A percentile compares a stretch with the other conserved stretches of the same genome.
Conservation (phyloP, 2,888 invertebrate species). For the Cyclophora albipunctata region DNA sequence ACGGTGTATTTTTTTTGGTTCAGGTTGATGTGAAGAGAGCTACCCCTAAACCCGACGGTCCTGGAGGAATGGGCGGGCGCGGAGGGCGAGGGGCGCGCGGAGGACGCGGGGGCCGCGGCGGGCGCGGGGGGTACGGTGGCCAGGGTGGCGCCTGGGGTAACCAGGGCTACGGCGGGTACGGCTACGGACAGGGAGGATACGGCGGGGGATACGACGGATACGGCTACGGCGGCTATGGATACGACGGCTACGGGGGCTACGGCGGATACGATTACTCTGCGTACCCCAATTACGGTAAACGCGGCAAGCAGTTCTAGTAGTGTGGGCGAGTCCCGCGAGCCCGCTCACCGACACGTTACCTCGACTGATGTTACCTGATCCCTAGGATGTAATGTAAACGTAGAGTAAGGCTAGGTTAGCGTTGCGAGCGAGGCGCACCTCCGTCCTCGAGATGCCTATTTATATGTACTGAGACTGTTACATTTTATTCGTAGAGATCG, state of each 20-base stretch:
- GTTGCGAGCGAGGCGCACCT: conserved; percentile 59
- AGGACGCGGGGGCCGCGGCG: conserved; percentile 81
- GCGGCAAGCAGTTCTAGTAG: conserved; percentile 71
- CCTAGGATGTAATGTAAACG: conserved; percentile 66
- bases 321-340: conserved; percentile 48
- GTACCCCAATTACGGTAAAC: conserved; percentile 88
- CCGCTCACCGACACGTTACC: conserved; percentile 73
- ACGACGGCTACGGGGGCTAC: conserved; percentile 85
- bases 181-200: conserved; percentile 82
- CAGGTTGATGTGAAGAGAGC: conserved; percentile 96
- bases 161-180: conserved; percentile 79
- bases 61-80: conserved; percentile 80
- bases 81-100: conserved; percentile 80
- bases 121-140: conserved; percentile 79
- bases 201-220: conserved; percentile 86
- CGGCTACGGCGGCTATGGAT: conserved; percentile 83
- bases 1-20: not conserved
- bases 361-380: conserved; percentile 75
- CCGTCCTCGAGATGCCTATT: conserved; percentile 70
- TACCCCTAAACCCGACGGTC: conserved; percentile 90
- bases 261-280: conserved; percentile 88
- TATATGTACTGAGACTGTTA: conserved; percentile 58
- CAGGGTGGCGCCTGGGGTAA: conserved; percentile 80
- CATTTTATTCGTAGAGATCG: conserved; percentile 58
- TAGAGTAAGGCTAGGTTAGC: conserved; percentile 62